phyloP scores from a whole-genome alignment of 2,888 invertebrate genomes.

The Polyommatus icarus region DNA sequence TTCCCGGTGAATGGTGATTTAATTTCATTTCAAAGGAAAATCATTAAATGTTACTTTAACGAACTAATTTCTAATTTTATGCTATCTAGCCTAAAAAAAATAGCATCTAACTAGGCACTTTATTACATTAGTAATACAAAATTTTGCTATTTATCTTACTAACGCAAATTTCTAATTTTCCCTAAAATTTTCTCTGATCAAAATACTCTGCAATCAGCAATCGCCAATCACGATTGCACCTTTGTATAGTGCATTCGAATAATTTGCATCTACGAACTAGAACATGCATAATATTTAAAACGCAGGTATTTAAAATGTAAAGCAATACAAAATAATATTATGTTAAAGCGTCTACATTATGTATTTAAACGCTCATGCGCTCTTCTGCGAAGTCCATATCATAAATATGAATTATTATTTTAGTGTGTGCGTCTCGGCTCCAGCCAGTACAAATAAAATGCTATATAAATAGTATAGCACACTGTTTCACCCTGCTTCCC shows the following conservation, averaged over 20 bases:
- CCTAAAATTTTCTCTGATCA: too few relatives aligned
- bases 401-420: constrained; percentile 43
- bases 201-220: too few relatives aligned
- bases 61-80: too few relatives aligned
- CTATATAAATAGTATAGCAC: constrained; percentile 35
- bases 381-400: constrained; percentile 45
- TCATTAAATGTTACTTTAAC: too few relatives aligned
- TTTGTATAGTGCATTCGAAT: background rate
- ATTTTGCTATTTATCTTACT: too few relatives aligned
- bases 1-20: background rate
- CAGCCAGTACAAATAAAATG: constrained; percentile 35
- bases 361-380: constrained; percentile 49
- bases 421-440: constrained; percentile 37
- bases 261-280: background rate
- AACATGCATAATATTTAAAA: background rate
- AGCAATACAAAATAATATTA: background rate
- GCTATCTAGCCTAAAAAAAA: background rate
- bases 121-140: background rate
- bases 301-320: constrained; percentile 17
- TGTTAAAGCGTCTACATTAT: constrained; percentile 39
- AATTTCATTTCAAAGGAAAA: background rate
- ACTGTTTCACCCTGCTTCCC: constrained; percentile 39
- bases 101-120: background rate
- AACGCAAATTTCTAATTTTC: too few relatives aligned
- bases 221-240: background rate